Evolutionary conservation across 2,797 vertebrate genomes (phyloP).

Genomic region (Champsocephalus esox): DNA sequence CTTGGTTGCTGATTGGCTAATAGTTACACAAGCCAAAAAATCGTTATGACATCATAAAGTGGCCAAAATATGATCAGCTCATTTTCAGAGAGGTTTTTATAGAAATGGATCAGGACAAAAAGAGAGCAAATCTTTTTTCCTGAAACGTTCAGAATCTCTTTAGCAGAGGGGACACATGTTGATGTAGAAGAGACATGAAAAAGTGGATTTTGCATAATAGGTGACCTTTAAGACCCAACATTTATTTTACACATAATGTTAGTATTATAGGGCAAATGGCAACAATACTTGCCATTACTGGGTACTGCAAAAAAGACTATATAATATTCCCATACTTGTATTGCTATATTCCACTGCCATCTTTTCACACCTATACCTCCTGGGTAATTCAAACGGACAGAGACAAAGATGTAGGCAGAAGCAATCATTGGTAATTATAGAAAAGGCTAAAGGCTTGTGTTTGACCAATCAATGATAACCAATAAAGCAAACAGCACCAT

Average conservation of each 20-base stretch:
- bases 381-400: neutral
- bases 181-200: too few species aligned
- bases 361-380: neutral
- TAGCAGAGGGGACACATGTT: too few species aligned
- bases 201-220: too few species aligned
- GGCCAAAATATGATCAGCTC: too few species aligned
- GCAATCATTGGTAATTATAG: slow-evolving; percentile 1
- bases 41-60: too few species aligned
- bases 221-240: neutral
- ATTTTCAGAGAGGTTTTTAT: too few species aligned
- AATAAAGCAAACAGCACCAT: neutral
- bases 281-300: neutral
- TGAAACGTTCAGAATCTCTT: too few species aligned
- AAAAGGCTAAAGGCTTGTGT: neutral
- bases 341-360: neutral
- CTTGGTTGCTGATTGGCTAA: too few species aligned
- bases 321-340: neutral
- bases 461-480: neutral
- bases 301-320: too few species aligned
- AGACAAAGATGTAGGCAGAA: neutral
- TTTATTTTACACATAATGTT: slow-evolving; percentile 4
- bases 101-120: too few species aligned
- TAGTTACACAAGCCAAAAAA: too few species aligned
- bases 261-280: neutral
- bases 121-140: too few species aligned